Evolutionary conservation across 2,113 vertebrate genomes (phyloP).

Genomic region (Chunga burmeisteri): DNA sequence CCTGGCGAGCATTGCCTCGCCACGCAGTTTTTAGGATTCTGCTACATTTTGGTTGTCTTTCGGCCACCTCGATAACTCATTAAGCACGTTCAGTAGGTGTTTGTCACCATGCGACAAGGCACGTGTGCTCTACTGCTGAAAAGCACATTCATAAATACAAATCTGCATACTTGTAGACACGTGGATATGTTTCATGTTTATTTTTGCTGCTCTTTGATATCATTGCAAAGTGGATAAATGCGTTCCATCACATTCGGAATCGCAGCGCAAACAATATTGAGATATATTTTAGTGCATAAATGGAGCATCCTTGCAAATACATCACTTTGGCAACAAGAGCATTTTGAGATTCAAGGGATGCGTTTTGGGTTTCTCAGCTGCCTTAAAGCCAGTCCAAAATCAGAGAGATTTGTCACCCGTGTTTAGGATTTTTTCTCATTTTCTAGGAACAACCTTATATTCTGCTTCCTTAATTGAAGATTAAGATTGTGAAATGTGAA

Average conservation of each 20-base stretch:
- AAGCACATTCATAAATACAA: not conserved
- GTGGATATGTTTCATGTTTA: not conserved
- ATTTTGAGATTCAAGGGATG: not conserved
- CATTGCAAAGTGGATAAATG: slow-evolving; percentile 43
- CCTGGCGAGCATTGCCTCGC: not conserved
- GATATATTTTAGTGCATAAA: slow-evolving; percentile 17
- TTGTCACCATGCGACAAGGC: not conserved
- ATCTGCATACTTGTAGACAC: not conserved
- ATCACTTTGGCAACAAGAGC: not conserved
- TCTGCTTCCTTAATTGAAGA: slow-evolving; percentile 53
- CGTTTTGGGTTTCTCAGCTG: not conserved
- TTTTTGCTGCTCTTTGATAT: slow-evolving; percentile 28
- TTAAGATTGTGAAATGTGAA: slow-evolving; percentile 3
- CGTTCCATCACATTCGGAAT: not conserved
- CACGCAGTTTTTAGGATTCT: not conserved
- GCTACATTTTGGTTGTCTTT: not conserved
- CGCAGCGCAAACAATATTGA: not conserved
- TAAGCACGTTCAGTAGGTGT: not conserved
- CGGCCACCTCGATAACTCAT: not conserved
- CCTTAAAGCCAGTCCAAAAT: not conserved
- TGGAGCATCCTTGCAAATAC: slow-evolving; percentile 5
- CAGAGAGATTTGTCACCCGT: not conserved
- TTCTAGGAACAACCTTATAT: not conserved
- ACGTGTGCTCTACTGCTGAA: not conserved
- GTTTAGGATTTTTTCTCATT: not conserved